Conservation (phyloP, 1,140 invertebrate species). For the Aphelinus certus region DNA sequence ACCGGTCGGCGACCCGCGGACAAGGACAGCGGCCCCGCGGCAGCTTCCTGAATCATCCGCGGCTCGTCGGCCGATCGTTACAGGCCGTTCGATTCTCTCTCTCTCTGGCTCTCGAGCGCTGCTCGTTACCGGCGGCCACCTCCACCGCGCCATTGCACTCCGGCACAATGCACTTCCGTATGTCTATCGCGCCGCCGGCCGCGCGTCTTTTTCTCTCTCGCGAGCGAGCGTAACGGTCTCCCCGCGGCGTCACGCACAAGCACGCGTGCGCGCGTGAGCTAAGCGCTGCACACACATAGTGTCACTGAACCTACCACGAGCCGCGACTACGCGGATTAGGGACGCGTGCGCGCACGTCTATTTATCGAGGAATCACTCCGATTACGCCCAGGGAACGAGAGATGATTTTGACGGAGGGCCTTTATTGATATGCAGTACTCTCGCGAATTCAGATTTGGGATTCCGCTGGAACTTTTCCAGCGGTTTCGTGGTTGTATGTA, state of each 20-base stretch:
- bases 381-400: too few species aligned
- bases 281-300: constrained; percentile 9
- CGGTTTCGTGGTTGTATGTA: too few species aligned
- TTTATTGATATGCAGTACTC: too few species aligned
- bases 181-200: constrained; percentile 52
- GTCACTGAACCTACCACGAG: constrained; percentile 55
- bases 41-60: constrained; percentile 23
- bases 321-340: too few species aligned
- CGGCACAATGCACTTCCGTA: constrained; percentile 44
- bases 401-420: too few species aligned
- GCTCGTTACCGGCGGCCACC: constrained; percentile 23
- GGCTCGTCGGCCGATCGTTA: constrained; percentile 5
- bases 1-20: constrained; percentile 45
- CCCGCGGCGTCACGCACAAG: constrained; percentile 56
- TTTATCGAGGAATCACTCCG: neutral
- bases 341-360: constrained; percentile 20
- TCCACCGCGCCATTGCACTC: constrained; percentile 14
- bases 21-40: neutral
- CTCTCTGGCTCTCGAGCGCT: neutral
- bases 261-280: constrained; percentile 47
- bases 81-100: constrained; percentile 7
- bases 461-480: too few species aligned
- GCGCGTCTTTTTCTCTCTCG: constrained; percentile 48
- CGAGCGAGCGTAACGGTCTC: constrained; percentile 58
- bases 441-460: too few species aligned